Conservation (phyloP, 2,888 invertebrate species). For the Hetaerina titia region DNA sequence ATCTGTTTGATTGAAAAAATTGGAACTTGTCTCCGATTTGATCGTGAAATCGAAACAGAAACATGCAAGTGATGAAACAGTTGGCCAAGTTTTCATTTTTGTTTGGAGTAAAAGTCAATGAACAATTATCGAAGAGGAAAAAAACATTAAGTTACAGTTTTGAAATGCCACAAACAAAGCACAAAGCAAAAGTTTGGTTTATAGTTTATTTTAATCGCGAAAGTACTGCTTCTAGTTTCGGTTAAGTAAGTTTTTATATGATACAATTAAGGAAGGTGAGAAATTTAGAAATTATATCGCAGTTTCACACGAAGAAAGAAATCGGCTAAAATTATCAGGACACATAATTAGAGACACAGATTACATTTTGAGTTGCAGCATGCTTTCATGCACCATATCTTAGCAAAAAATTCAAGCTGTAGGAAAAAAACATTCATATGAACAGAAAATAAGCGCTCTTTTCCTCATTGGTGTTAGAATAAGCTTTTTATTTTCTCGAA, state of each 20-base stretch:
- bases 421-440: no score
- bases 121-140: not conserved
- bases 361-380: not conserved
- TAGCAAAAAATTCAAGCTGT: not conserved
- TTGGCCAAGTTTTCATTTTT: not conserved
- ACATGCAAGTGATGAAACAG: not conserved
- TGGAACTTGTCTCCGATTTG: not conserved
- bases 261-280: not conserved
- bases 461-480: not conserved
- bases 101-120: no score
- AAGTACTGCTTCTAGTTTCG: not conserved
- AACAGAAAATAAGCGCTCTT: no score
- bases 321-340: not conserved
- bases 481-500: not conserved
- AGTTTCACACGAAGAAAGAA: not conserved
- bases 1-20: not conserved
- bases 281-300: not conserved
- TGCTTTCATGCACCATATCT: not conserved
- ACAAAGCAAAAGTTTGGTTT: not conserved
- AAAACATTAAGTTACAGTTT: not conserved
- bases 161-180: not conserved
- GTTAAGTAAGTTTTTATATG: not conserved
- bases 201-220: not conserved
- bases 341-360: not conserved
- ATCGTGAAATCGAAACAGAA: not conserved